Conservation (phyloP, 2,113 vertebrate genomes). For the Verasper variegatus region DNA sequence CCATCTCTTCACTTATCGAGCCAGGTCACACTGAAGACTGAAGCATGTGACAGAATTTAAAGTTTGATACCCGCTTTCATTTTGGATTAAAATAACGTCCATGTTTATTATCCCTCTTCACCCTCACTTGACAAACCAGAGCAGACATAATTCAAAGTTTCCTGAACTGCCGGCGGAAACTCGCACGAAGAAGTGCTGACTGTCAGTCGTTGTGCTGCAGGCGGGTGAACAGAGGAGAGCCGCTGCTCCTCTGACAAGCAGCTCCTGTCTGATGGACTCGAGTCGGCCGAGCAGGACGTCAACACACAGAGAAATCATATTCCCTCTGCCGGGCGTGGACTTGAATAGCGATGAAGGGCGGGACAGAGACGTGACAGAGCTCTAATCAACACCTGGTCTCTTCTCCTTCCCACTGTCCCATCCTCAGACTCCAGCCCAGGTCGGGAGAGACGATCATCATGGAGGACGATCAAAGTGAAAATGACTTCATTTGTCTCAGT, state of each 20-base stretch:
- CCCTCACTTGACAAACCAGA: neutral
- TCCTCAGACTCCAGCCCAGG: slow-evolving; percentile 24
- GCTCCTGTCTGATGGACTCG: slow-evolving; percentile 55
- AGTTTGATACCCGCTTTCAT: no score
- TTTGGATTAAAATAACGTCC: neutral
- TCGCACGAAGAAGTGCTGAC: slow-evolving; percentile 27
- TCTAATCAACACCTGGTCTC: slow-evolving; percentile 20
- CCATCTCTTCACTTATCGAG: no score
- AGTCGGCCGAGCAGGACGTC: slow-evolving; percentile 35
- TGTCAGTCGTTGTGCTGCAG: neutral
- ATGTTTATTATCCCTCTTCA: slow-evolving; percentile 5
- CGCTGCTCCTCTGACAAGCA: slow-evolving; percentile 40
- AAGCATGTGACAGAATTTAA: no score
- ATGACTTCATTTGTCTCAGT: no score
- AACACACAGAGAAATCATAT: slow-evolving; percentile 58
- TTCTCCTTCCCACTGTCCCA: slow-evolving; percentile 7
- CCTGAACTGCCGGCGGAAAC: slow-evolving; percentile 4
- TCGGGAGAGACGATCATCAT: slow-evolving; percentile 27
- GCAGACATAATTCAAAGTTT: neutral
- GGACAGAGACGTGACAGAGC: slow-evolving; percentile 13
- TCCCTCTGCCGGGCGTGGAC: slow-evolving; percentile 33
- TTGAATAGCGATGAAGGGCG: slow-evolving; percentile 52
- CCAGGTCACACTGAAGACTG: no score
- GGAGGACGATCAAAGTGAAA: slow-evolving; percentile 39
- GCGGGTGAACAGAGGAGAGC: slow-evolving; percentile 10